Conservation (phyloP, 2,888 invertebrate species). For the Cataglyphis livida region DNA sequence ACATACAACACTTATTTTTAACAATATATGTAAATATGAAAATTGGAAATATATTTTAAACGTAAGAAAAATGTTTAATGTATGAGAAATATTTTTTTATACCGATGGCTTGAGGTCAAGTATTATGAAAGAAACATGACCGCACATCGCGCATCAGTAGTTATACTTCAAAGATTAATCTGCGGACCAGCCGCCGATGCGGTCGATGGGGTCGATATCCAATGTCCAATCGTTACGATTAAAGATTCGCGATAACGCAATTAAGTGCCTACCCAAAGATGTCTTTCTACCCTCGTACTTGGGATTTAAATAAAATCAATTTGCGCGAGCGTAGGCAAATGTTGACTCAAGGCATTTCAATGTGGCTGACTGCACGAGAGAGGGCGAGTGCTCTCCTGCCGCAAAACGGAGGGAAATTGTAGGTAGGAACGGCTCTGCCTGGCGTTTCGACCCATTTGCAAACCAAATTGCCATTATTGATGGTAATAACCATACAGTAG, state of each 20-base stretch:
- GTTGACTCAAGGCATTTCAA: slow-evolving; percentile 84
- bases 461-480: slow-evolving; percentile 85
- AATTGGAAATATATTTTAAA: not conserved
- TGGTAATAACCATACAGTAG: slow-evolving; percentile 84
- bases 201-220: slow-evolving; percentile 52
- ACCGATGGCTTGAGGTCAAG: not conserved
- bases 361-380: slow-evolving; percentile 82
- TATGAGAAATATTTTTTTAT: not conserved
- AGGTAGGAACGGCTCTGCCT: slow-evolving; percentile 81
- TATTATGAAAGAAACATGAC: slow-evolving; percentile 49
- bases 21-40: not conserved
- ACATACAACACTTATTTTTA: not conserved
- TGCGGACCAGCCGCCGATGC: slow-evolving; percentile 24
- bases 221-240: slow-evolving; percentile 66
- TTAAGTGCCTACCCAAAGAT: slow-evolving; percentile 78
- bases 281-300: slow-evolving; percentile 79
- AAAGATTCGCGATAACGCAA: slow-evolving; percentile 80
- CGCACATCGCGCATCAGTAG: not conserved
- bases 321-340: slow-evolving; percentile 84
- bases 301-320: slow-evolving; percentile 85
- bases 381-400: slow-evolving; percentile 78
- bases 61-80: slow-evolving; percentile 23
- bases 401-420: slow-evolving; percentile 84
- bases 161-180: slow-evolving; percentile 21
- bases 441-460: slow-evolving; percentile 82